phyloP scores from a whole-genome alignment of 2,113 vertebrate species.

The Leucopsar rothschildi region DNA sequence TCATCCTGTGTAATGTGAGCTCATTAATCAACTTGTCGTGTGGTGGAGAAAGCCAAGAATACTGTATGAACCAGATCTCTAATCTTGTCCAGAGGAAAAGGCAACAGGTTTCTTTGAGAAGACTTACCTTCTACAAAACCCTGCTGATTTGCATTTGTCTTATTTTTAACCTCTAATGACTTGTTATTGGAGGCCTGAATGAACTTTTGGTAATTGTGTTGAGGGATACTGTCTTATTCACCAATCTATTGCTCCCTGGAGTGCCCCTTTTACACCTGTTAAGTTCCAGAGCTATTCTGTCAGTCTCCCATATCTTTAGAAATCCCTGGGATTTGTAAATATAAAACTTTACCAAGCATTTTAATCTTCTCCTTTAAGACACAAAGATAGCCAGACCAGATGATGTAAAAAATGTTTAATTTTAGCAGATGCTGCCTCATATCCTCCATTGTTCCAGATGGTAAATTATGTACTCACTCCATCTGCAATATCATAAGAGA shows the following conservation, averaged over 20 bases:
- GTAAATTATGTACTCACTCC: slow-evolving; percentile 1
- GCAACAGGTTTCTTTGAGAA: background rate
- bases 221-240: background rate
- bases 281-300: background rate
- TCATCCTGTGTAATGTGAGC: background rate
- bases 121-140: background rate
- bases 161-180: background rate
- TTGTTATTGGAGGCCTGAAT: background rate
- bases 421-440: slow-evolving; percentile 47
- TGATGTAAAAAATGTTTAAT: slow-evolving; percentile 28
- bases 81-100: slow-evolving; percentile 2
- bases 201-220: background rate
- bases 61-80: background rate
- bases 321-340: background rate
- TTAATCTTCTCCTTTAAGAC: background rate
- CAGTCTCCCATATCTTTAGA: background rate
- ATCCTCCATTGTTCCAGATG: slow-evolving; percentile 40
- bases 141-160: background rate
- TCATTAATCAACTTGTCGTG: slow-evolving; percentile 30
- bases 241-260: background rate
- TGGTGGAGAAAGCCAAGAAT: slow-evolving; percentile 27
- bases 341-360: background rate
- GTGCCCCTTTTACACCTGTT: background rate
- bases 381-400: background rate
- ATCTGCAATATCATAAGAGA: slow-evolving; percentile 4